phyloP scores from a whole-genome alignment of 1,140 invertebrate species.

The Mesaphorura yosii region DNA sequence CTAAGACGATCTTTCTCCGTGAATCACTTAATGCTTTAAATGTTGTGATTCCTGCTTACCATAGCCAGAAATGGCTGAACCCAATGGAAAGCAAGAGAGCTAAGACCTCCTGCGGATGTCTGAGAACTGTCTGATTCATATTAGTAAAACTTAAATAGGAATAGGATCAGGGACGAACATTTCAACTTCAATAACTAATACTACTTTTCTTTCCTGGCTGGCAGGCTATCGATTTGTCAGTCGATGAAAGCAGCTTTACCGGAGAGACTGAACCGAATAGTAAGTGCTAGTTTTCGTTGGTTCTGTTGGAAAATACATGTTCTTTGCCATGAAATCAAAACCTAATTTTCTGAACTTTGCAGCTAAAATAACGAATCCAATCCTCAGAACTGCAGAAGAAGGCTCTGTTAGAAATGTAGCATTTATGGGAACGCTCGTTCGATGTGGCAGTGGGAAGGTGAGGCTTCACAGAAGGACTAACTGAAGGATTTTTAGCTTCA shows the following conservation, averaged over 20 bases:
- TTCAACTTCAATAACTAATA: background rate
- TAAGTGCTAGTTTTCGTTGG: conserved; percentile 38
- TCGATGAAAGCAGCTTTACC: conserved; percentile 98
- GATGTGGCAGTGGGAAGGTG: conserved; percentile 92
- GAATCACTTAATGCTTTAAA: background rate
- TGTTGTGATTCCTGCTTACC: conserved; percentile 13
- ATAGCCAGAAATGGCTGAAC: no score
- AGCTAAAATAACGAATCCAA: conserved; percentile 52
- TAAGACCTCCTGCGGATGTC: no score
- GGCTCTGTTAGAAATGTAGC: conserved; percentile 81
- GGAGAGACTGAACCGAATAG: conserved; percentile 69
- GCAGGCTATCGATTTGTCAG: conserved; percentile 65
- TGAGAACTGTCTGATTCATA: no score
- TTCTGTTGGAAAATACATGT: conserved; percentile 15
- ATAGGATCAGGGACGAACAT: no score
- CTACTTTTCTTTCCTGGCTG: background rate
- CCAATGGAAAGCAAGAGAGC: no score
- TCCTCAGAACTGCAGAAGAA: conserved; percentile 45
- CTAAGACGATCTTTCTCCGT: no score
- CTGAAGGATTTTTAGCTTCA: no score
- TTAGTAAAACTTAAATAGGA: no score
- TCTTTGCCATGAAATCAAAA: conserved; percentile 46
- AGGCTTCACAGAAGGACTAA: no score
- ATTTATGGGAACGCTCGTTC: conserved; percentile 96
- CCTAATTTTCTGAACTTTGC: no score